Conservation (phyloP, 2,113 vertebrate species). For the Cyanoramphus novaezelandiae region DNA sequence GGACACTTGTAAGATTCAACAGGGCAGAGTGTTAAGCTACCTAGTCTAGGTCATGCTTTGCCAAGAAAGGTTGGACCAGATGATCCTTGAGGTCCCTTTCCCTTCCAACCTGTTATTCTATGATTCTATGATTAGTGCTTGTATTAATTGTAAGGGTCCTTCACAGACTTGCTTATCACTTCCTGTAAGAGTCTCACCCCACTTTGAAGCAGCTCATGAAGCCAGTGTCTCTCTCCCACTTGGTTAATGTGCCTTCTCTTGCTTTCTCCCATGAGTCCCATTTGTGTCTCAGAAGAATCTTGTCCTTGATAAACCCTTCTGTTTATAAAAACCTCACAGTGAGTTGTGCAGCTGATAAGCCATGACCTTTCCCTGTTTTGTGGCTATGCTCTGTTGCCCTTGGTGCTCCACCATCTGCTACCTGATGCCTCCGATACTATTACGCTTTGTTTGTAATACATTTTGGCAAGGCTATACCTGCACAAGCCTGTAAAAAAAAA, state of each 20-base stretch:
- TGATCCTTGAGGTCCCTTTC: background rate
- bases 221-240: background rate
- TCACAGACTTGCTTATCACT: background rate
- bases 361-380: background rate
- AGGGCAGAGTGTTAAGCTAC: background rate
- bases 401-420: background rate
- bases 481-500: background rate
- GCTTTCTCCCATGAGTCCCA: background rate
- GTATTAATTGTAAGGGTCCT: background rate
- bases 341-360: background rate
- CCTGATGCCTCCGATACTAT: background rate
- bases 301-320: background rate
- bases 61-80: background rate
- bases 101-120: background rate
- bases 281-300: background rate
- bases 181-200: background rate
- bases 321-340: background rate
- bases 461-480: background rate
- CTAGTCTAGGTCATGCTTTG: background rate
- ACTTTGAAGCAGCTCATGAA: background rate
- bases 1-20: background rate
- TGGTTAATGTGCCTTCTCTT: background rate
- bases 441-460: background rate
- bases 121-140: background rate
- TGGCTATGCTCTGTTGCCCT: background rate